Conservation (phyloP, 2,797 vertebrate genomes). For the Manis javanica region DNA sequence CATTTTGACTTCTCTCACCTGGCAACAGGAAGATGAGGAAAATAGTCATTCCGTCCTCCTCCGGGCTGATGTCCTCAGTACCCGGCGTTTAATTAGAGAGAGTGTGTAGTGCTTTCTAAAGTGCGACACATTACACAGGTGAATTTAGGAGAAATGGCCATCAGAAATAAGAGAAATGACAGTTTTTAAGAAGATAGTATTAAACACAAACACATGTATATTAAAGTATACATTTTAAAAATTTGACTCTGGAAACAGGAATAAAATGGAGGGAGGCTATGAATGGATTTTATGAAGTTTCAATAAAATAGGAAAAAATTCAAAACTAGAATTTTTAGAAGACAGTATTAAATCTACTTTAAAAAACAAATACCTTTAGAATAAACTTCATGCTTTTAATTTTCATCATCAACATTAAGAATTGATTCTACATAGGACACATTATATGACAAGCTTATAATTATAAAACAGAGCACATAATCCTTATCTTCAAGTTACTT, state of each 20-base stretch:
- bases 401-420: background rate
- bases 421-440: background rate
- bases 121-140: background rate
- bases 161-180: background rate
- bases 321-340: background rate
- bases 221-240: background rate
- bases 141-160: background rate
- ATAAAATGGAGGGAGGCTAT: background rate
- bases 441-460: background rate
- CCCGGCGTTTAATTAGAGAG: background rate
- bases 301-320: background rate
- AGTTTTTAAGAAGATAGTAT: background rate
- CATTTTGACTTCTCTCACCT: background rate
- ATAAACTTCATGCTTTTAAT: background rate
- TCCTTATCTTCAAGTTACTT: background rate
- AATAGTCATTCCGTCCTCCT: background rate
- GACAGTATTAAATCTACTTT: background rate
- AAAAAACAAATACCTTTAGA: background rate
- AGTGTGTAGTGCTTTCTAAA: background rate
- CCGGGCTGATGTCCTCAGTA: background rate
- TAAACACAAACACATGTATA: background rate
- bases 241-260: background rate
- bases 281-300: background rate
- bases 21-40: background rate
- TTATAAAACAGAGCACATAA: background rate